Conservation (phyloP, 2,888 invertebrate genomes). For the Allacma fusca region DNA sequence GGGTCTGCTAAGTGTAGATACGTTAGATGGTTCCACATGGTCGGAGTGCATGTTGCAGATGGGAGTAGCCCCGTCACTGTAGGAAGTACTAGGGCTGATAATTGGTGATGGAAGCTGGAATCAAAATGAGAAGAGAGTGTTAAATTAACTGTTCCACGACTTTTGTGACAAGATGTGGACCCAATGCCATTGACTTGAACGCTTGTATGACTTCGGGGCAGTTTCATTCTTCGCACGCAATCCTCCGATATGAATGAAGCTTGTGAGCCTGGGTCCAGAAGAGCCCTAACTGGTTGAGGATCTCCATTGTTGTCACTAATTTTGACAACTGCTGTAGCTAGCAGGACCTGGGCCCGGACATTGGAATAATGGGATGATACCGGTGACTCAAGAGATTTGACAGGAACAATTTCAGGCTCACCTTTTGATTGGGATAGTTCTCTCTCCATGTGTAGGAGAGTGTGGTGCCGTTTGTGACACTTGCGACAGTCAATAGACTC, state of each 20-base stretch:
- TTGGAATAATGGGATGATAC: neutral
- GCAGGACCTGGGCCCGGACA: neutral
- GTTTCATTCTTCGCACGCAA: neutral
- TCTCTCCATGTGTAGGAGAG: neutral
- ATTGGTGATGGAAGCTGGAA: neutral
- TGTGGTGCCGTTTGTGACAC: neutral
- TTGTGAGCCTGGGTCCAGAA: neutral
- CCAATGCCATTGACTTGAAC: constrained; percentile 15
- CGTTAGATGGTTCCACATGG: constrained; percentile 35
- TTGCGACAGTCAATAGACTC: neutral
- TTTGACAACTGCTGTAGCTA: neutral
- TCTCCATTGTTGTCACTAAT: neutral
- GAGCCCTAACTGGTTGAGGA: neutral
- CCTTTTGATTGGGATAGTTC: neutral
- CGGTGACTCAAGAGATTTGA: neutral
- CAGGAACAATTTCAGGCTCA: neutral
- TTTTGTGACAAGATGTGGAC: neutral
- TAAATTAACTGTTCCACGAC: neutral
- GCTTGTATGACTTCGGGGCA: neutral
- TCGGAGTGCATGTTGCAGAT: neutral
- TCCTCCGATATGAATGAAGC: neutral
- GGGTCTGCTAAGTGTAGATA: constrained; percentile 45
- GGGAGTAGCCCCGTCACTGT: constrained; percentile 37
- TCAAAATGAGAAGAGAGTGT: neutral
- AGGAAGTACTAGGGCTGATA: constrained; percentile 23